A percentile compares a stretch with the other conserved stretches of the same genome.
Conservation (phyloP, 2,113 vertebrate species). For the Trichomycterus rosablanca region DNA sequence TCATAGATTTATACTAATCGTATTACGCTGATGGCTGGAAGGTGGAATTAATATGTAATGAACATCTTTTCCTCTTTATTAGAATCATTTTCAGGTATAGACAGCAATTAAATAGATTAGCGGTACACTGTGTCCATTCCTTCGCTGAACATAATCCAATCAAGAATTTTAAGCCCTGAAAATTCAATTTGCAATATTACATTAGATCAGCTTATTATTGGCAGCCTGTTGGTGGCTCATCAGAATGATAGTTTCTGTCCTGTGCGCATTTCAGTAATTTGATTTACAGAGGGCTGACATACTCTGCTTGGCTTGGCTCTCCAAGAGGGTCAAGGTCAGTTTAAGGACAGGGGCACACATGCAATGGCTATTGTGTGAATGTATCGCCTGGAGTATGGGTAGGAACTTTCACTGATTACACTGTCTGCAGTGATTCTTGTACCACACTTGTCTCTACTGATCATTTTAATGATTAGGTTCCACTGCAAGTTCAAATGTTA, state of each 20-base stretch:
- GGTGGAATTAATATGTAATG: constrained; percentile 52
- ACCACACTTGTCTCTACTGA: too few relatives aligned
- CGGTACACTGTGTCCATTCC: constrained; percentile 54
- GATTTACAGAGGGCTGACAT: constrained; percentile 38
- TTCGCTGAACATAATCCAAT: constrained; percentile 69
- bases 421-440: too few relatives aligned
- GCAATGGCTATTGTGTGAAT: too few relatives aligned
- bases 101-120: constrained; percentile 68
- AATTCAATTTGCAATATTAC: constrained; percentile 65
- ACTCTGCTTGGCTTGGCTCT: constrained; percentile 22
- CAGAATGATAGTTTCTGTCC: constrained; percentile 36
- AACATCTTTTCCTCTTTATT: constrained; percentile 46
- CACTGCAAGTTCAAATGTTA: too few relatives aligned
- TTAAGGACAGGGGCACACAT: too few relatives aligned
- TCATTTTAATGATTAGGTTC: too few relatives aligned
- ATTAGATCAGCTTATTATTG: constrained; percentile 60
- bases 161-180: constrained; percentile 64
- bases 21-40: constrained; percentile 13
- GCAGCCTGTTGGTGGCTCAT: constrained; percentile 41
- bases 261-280: constrained; percentile 42
- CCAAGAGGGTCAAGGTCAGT: constrained; percentile 17
- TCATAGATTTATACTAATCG: constrained; percentile 34
- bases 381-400: too few relatives aligned
- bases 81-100: constrained; percentile 49
- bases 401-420: too few relatives aligned